phyloP scores from a whole-genome alignment of 2,888 invertebrate genomes.

The Ferdinandea cuprea region DNA sequence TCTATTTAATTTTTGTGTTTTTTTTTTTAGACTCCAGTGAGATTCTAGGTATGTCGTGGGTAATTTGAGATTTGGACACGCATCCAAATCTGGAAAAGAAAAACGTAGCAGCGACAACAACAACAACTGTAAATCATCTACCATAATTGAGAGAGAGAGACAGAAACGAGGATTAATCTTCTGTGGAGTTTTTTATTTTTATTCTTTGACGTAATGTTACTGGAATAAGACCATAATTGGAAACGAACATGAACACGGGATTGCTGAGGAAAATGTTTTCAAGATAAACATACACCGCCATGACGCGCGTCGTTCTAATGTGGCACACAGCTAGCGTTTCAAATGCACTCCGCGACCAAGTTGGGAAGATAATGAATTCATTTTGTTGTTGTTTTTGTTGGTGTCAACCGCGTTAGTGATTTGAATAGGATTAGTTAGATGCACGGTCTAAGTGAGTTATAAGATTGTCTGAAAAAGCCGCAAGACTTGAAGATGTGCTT shows the following conservation, averaged over 20 bases:
- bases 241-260: slow-evolving; percentile 45
- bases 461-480: not conserved
- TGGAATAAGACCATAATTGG: slow-evolving; percentile 57
- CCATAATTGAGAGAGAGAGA: slow-evolving; percentile 57
- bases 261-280: slow-evolving; percentile 8
- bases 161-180: slow-evolving; percentile 9
- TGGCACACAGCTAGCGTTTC: slow-evolving; percentile 6
- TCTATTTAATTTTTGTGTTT: not conserved
- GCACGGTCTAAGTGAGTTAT: slow-evolving; percentile 6
- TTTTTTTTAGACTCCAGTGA: not conserved
- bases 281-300: slow-evolving; percentile 4
- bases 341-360: not conserved
- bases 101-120: not conserved
- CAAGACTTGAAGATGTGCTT: not conserved
- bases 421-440: not conserved
- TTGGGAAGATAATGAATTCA: not conserved
- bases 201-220: not conserved
- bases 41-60: slow-evolving; percentile 15
- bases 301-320: slow-evolving; percentile 1
- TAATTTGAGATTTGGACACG: slow-evolving; percentile 50
- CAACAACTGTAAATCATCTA: slow-evolving; percentile 50
- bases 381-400: not conserved
- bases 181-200: not conserved
- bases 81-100: slow-evolving; percentile 12
- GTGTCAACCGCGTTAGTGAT: not conserved